phyloP scores from a whole-genome alignment of 2,888 invertebrate species.

The Clitarchus hookeri region DNA sequence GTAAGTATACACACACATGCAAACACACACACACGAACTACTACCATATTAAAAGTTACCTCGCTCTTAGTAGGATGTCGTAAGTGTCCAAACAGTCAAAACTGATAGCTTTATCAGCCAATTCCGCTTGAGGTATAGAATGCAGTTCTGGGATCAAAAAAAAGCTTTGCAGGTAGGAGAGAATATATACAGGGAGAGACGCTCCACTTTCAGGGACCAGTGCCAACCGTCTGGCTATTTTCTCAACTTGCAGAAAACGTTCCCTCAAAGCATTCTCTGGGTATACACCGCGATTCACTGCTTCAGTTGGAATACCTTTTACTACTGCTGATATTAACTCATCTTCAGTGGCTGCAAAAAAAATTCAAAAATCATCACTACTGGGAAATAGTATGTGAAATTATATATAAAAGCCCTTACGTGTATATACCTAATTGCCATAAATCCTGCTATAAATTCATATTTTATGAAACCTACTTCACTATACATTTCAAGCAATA shows the following conservation, averaged over 20 bases:
- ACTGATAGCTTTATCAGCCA: slow-evolving; percentile 73
- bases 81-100: slow-evolving; percentile 79
- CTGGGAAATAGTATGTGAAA: no score
- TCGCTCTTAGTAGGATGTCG: slow-evolving; percentile 87
- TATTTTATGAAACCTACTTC: no score
- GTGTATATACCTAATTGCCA: no score
- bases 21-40: slow-evolving; percentile 21
- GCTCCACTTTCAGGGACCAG: slow-evolving; percentile 88
- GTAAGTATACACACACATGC: slow-evolving; percentile 11
- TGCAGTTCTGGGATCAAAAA: slow-evolving; percentile 71
- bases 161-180: slow-evolving; percentile 89
- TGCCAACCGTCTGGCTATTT: slow-evolving; percentile 81
- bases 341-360: slow-evolving; percentile 67
- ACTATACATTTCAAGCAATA: no score
- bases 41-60: slow-evolving; percentile 58
- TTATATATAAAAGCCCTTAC: no score
- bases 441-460: no score
- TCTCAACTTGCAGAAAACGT: slow-evolving; percentile 80
- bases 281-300: slow-evolving; percentile 79
- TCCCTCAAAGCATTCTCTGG: slow-evolving; percentile 86
- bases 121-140: slow-evolving; percentile 73
- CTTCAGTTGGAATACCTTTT: slow-evolving; percentile 76
- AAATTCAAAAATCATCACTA: background rate
- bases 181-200: slow-evolving; percentile 76
- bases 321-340: slow-evolving; percentile 79